Evolutionary conservation across 2,113 vertebrate species (phyloP).

Genomic region (Miniopterus natalensis): DNA sequence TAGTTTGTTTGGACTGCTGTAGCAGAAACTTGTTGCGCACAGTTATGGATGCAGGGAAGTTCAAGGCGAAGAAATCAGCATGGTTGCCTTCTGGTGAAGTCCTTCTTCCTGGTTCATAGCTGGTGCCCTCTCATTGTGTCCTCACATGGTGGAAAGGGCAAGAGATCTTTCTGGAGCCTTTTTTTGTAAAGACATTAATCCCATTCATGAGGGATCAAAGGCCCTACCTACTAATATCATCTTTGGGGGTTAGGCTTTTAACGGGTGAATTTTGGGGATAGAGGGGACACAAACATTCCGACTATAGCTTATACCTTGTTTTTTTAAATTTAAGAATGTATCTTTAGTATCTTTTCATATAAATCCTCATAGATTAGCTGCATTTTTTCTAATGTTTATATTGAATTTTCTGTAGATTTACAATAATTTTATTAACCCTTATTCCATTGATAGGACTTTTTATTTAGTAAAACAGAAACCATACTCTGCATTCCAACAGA

Average conservation of each 20-base stretch:
- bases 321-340: background rate
- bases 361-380: background rate
- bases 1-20: background rate
- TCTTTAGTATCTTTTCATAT: constrained; percentile 22
- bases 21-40: background rate
- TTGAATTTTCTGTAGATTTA: background rate
- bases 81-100: background rate
- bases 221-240: background rate
- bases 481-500: background rate
- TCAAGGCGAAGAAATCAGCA: background rate
- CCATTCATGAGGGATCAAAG: background rate
- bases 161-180: background rate
- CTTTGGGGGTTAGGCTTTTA: background rate
- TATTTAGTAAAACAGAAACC: constrained; percentile 43
- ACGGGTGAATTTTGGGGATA: background rate
- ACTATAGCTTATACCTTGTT: background rate
- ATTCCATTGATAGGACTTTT: background rate
- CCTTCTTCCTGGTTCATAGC: background rate
- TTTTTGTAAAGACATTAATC: background rate
- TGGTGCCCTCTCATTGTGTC: background rate
- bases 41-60: background rate
- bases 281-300: background rate
- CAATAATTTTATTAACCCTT: background rate
- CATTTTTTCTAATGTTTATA: background rate
- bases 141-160: background rate